These are phyloP conservation scores for Musca vetustissima DNA, from an alignment of 1,140 invertebrate genomes.

Conservation along the genomic window DNA sequence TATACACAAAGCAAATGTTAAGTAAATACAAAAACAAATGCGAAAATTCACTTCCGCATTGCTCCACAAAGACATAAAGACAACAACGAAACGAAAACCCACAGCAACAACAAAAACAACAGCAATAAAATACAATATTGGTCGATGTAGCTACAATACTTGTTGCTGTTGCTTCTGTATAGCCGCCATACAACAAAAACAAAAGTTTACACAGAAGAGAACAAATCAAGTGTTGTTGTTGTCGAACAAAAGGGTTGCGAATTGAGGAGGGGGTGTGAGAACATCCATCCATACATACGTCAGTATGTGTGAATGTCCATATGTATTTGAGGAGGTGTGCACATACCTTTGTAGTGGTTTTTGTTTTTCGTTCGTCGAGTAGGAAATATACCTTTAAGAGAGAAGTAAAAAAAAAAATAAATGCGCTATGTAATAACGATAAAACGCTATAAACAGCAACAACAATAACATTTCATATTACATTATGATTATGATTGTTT, in stretches of 20 bases:
- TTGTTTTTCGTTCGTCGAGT: no score
- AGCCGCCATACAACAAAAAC: neutral
- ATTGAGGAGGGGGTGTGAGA: slow-evolving; percentile 27
- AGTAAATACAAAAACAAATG: slow-evolving; percentile 19
- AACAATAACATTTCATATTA: no score
- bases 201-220: no score
- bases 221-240: no score
- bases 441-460: no score
- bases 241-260: neutral
- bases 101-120: slow-evolving; percentile 4
- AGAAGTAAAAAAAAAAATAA: no score
- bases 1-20: slow-evolving; percentile 5
- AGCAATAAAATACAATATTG: slow-evolving; percentile 11
- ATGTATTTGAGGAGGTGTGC: no score
- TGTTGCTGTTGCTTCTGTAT: neutral
- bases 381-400: no score
- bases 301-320: slow-evolving; percentile 27
- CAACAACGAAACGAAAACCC: slow-evolving; percentile 17
- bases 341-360: no score
- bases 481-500: no score
- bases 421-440: no score
- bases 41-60: slow-evolving; percentile 55
- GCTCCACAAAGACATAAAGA: slow-evolving; percentile 38
- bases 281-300: neutral
- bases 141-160: slow-evolving; percentile 14